phyloP scores from a whole-genome alignment of 2,888 invertebrate genomes.

The Eudasyphora cyanicolor region DNA sequence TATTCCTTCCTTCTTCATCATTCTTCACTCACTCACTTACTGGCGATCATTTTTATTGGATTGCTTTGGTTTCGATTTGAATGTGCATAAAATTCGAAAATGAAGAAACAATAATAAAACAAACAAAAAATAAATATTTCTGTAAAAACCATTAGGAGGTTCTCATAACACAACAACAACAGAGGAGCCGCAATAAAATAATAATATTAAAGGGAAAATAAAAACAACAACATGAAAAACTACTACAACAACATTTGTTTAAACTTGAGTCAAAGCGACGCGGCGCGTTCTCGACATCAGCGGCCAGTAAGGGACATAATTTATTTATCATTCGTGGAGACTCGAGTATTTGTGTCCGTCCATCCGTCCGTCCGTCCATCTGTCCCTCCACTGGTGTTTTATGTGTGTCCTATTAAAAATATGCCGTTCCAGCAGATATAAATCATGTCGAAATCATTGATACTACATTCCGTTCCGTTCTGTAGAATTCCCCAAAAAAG shows the following conservation, averaged over 20 bases:
- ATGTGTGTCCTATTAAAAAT: constrained; percentile 59
- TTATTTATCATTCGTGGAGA: not conserved
- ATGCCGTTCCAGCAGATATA: constrained; percentile 52
- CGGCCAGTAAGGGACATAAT: constrained; percentile 12
- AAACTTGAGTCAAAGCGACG: not conserved
- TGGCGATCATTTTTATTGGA: no score
- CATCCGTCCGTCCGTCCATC: not conserved
- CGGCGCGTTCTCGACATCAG: not conserved
- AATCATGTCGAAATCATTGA: constrained; percentile 46
- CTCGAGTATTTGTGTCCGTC: not conserved
- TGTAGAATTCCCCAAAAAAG: not conserved
- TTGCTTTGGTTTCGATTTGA: not conserved
- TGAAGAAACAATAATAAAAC: not conserved
- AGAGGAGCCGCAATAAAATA: not conserved
- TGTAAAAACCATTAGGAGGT: constrained; percentile 31
- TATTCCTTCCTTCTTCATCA: not conserved
- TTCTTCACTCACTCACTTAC: not conserved
- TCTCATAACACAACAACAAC: constrained; percentile 10
- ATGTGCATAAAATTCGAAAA: not conserved
- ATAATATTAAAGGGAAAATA: not conserved
- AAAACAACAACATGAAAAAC: not conserved
- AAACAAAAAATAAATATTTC: not conserved
- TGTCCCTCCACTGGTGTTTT: constrained; percentile 5
- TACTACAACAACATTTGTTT: not conserved
- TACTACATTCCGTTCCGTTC: constrained; percentile 3